These are phyloP conservation scores for Miichthys miiuy DNA, from an alignment of 2,797 vertebrate genomes.

Conservation along the genomic window DNA sequence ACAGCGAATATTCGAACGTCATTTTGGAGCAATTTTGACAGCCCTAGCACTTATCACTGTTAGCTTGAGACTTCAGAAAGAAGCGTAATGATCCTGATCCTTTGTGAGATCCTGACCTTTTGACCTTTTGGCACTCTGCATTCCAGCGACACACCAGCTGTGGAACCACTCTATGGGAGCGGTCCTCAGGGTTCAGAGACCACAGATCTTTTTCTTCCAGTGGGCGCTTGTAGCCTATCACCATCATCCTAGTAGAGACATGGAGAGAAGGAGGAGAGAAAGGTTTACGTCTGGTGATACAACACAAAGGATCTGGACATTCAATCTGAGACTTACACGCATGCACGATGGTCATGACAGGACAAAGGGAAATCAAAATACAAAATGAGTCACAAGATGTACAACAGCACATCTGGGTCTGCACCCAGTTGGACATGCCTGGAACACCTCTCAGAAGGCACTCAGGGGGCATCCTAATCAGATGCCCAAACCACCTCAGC, in stretches of 20 bases:
- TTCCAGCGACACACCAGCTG: constrained; percentile 89
- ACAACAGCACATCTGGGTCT: no score
- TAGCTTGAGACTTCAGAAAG: not conserved
- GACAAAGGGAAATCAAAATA: not conserved
- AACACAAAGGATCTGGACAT: not conserved
- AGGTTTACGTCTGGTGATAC: not conserved
- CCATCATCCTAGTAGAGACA: constrained; percentile 86
- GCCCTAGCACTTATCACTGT: not conserved
- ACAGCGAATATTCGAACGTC: no score
- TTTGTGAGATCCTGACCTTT: constrained; percentile 84
- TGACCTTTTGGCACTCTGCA: constrained; percentile 88
- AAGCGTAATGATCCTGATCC: constrained; percentile 5
- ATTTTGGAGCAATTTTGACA: no score
- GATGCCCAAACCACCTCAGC: no score
- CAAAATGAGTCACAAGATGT: no score
- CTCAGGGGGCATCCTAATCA: no score
- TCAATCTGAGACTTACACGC: not conserved
- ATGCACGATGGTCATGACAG: not conserved
- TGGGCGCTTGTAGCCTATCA: constrained; percentile 90
- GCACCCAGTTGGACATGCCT: no score
- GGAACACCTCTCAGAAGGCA: no score
- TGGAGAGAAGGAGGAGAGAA: not conserved
- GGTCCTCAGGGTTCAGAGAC: constrained; percentile 92
- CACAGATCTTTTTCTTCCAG: constrained; percentile 93
- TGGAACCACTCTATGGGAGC: constrained; percentile 89